A percentile compares a stretch with the other conserved stretches of the same genome.
These are phyloP conservation scores for Oenanthe melanoleuca DNA, from an alignment of 2,113 vertebrate genomes.

Conservation along the genomic window DNA sequence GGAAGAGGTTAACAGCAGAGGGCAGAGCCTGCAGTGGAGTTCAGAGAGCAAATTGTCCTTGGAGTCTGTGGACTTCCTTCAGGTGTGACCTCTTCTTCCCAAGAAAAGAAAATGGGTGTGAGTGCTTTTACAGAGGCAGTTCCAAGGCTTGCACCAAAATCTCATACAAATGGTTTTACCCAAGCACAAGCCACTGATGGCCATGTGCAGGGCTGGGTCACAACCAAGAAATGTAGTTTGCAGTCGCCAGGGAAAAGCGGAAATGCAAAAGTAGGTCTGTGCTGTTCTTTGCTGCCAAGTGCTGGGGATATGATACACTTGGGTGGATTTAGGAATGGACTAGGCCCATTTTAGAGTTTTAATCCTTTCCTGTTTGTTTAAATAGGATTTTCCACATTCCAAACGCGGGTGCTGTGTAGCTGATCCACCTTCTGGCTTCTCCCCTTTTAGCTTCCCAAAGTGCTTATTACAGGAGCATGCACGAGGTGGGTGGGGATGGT, in stretches of 20 bases:
- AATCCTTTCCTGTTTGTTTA: neutral
- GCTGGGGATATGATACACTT: neutral
- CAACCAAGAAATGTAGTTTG: rapidly evolving
- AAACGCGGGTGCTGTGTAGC: neutral
- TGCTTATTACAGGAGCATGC: neutral
- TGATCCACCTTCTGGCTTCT: neutral
- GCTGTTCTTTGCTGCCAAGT: neutral
- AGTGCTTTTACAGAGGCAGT: neutral
- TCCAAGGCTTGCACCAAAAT: neutral
- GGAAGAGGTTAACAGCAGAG: neutral
- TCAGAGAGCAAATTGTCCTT: neutral
- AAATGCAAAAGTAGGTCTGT: neutral
- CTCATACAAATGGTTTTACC: rapidly evolving
- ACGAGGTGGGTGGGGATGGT: neutral
- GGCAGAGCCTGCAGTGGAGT: neutral
- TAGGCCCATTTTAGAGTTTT: neutral
- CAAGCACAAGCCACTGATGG: neutral
- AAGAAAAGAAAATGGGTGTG: neutral
- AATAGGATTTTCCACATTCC: neutral
- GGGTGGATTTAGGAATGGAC: neutral
- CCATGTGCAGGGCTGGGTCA: rapidly evolving
- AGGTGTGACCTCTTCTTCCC: neutral
- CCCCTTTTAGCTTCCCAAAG: neutral
- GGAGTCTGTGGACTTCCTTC: neutral
- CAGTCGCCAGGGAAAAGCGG: neutral